Percentiles rank a stretch among this genome's conserved stretches.
phyloP scores from a whole-genome alignment of 2,113 vertebrate species.

The Grantiella picta region DNA sequence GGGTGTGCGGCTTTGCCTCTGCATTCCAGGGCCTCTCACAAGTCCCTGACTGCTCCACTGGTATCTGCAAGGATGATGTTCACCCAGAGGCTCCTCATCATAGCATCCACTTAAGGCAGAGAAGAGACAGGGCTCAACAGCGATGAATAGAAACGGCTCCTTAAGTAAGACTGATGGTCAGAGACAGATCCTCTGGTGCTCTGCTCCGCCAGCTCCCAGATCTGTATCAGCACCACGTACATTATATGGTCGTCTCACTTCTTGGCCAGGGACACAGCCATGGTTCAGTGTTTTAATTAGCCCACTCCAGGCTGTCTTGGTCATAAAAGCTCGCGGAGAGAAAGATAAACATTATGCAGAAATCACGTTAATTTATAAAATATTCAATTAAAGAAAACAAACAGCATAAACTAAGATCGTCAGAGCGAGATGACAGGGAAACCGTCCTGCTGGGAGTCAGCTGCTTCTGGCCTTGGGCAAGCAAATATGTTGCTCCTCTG shows the following conservation, averaged over 20 bases:
- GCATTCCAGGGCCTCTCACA: background rate
- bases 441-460: background rate
- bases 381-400: conserved; percentile 56
- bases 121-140: conserved; percentile 31
- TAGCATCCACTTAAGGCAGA: conserved; percentile 41
- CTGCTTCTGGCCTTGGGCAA: background rate
- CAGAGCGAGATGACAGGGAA: background rate
- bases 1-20: fast-evolving
- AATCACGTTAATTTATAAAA: conserved; percentile 45
- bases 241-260: background rate
- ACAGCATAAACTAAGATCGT: conserved; percentile 31
- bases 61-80: conserved; percentile 1
- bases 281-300: conserved; percentile 53
- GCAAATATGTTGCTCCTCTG: background rate
- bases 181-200: conserved; percentile 29
- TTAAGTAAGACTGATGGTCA: conserved; percentile 48
- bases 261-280: conserved; percentile 25
- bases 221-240: conserved; percentile 35
- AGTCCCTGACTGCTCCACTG: background rate
- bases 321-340: conserved; percentile 19
- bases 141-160: conserved; percentile 35
- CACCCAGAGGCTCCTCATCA: conserved; percentile 28
- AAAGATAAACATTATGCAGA: conserved; percentile 22
- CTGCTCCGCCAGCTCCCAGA: background rate
- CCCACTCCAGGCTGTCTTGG: conserved; percentile 11